These are phyloP conservation scores for Chionoecetes opilio DNA, from an alignment of 1,140 invertebrate genomes.

Conservation along the genomic window DNA sequence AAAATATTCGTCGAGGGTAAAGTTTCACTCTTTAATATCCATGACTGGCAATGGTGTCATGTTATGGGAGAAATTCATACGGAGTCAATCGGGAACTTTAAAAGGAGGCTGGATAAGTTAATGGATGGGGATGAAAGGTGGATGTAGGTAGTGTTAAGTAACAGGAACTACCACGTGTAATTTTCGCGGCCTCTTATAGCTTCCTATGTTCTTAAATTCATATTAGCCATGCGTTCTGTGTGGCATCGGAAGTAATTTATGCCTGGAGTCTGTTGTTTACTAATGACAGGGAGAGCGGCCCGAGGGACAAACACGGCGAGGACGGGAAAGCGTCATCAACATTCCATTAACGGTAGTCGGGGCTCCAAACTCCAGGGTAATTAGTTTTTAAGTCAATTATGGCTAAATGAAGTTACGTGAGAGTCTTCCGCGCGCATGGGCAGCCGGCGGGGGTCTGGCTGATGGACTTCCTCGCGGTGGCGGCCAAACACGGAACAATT, in stretches of 20 bases:
- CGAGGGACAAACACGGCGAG: neutral
- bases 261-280: neutral
- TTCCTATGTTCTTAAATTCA: too few relatives aligned
- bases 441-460: neutral
- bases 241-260: neutral
- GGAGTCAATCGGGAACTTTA: too few relatives aligned
- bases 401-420: conserved; percentile 43
- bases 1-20: too few relatives aligned
- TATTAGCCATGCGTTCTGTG: neutral
- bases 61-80: too few relatives aligned
- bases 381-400: conserved; percentile 56
- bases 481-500: neutral
- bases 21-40: too few relatives aligned
- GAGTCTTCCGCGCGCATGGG: conserved; percentile 1
- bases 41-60: too few relatives aligned
- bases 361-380: conserved; percentile 44
- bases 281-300: neutral
- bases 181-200: too few relatives aligned
- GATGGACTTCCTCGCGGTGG: neutral
- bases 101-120: too few relatives aligned
- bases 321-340: conserved; percentile 39
- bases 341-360: conserved; percentile 53
- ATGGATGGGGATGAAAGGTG: too few relatives aligned
- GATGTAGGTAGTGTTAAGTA: too few relatives aligned
- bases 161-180: too few relatives aligned